Evolutionary conservation across 1,140 invertebrate species (phyloP), one percentile per base, ranked within the genome.

Genomic region (Chrysopa pallens): DNA sequence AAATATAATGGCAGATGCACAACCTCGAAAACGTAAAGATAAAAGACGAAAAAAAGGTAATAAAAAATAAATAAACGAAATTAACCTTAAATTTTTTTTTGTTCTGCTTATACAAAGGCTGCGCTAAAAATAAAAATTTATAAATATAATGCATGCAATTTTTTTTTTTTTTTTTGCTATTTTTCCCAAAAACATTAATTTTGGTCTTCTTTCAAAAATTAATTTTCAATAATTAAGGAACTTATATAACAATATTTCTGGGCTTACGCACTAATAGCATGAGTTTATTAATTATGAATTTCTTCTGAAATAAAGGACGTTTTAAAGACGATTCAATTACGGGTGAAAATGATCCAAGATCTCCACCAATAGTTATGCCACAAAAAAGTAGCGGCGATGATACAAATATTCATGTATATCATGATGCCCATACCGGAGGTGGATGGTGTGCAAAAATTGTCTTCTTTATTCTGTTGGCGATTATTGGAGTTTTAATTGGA

Each of bases 371-470:
- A 13, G 46, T 12, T 35, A 14, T 39, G 8, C 48, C 43, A 42
- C 29, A 39, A 31, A 46, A 45, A 11, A 41, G 35, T 38, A 39
- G 39, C 27, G 40, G 59, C 35, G 75, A 76, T 15, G 74, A 78
- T 55, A 64, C 79, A 17, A 74, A 76, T 39, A 75, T 85, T 51
- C 81, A 86, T 52, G 68, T 84, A 27, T 70, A 84, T 23, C 76
- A 80, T 50, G 79, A 85, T 37, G 70, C 68, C 46, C 70, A 71
- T 8, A 80, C 76, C 11, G 81, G 80, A 35, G 83, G 81, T 27
- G 79, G 83, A 52, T 77, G 82, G 68, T 83, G 79, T 58, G 80
- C 83, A 6, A 84, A 82, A 63, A 73, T 86, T 35, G 67, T 86
- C 45, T 88, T 88, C 59, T 84, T 87, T 52, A 59, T 71, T 3